Evolutionary conservation across 2,888 invertebrate species (phyloP), one percentile per base, ranked within the genome.

Genomic region (Macrophya annulata): DNA sequence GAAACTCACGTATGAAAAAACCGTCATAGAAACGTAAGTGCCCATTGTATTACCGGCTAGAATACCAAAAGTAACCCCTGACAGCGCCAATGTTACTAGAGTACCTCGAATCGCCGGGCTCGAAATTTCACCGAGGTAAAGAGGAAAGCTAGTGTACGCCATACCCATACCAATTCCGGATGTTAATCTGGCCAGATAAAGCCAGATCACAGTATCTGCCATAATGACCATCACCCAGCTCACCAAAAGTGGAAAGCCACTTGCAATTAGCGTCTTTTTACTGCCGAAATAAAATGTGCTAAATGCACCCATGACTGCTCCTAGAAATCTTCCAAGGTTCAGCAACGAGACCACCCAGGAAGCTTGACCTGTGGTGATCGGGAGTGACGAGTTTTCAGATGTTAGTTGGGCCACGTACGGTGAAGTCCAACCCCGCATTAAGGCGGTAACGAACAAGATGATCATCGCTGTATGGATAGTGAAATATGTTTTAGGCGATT

Each of bases 61-160:
- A 17, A 21, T 84, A 25, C 84, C 85, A 8, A 37, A 9, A 6
- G 48, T 10, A 4, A 84, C 40, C n/a, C 84, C 84, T 10, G 59
- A 51, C 59, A 72, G 62, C n/a, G 71, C 48, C 6, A 85, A 1
- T 25, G 87, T 85, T 25, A 91, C 87, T 51, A 91, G 84, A 12
- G 89, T 89, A 1, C 90, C 91, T 6, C 92, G 90, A 5, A 92
- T 90, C 17, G 87, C 86, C 0, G 92, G 88, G 45, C 86, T 77
- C 6, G 92, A 89, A 85, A 92, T 88, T 85, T 92, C 92, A 1
- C 92, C 91, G 5, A 92, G 87, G 86, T 89, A 92, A 10, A 92
- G 83, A 0, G 91, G 88, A 85, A 90, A 92, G 15, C 90, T 88
- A 84, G 89, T 87, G 84, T 89, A 89, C 62, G 88, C 86, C 86